These are phyloP conservation scores for Anoura caudifer DNA, from an alignment of 2,113 vertebrate genomes.

Conservation along the genomic window DNA sequence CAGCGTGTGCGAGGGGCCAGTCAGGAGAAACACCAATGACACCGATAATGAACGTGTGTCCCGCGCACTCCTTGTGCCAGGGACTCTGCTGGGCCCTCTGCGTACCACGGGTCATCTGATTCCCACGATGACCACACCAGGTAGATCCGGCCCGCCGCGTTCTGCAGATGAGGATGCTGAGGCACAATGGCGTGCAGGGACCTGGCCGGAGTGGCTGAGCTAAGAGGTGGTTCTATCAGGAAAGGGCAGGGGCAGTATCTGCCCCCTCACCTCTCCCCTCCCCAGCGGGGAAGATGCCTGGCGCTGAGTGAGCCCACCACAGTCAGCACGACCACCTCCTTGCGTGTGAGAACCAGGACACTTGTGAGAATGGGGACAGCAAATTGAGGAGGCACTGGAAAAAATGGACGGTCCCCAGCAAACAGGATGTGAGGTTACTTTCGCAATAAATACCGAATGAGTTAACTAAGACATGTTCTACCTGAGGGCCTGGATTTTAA, in stretches of 20 bases:
- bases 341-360: not conserved
- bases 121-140: not conserved
- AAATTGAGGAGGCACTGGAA: not conserved
- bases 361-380: not conserved
- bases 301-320: fast-evolving
- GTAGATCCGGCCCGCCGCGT: fast-evolving
- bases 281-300: too few species aligned
- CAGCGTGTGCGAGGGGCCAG: fast-evolving
- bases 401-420: not conserved
- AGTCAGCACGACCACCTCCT: fast-evolving
- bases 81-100: too few species aligned
- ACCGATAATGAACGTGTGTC: not conserved
- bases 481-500: not conserved
- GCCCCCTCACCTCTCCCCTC: not conserved
- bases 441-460: not conserved
- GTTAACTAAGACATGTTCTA: not conserved
- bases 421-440: too few species aligned
- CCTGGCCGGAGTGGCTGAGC: not conserved
- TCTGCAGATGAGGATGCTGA: not conserved
- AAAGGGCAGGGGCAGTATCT: not conserved
- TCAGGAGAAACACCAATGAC: not conserved
- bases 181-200: not conserved
- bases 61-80: not conserved
- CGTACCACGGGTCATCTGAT: not conserved
- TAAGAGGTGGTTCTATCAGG: too few species aligned